Evolutionary conservation across 2,888 invertebrate species (phyloP), one percentile per base, ranked within the genome.

Genomic region (Tipula helvola): DNA sequence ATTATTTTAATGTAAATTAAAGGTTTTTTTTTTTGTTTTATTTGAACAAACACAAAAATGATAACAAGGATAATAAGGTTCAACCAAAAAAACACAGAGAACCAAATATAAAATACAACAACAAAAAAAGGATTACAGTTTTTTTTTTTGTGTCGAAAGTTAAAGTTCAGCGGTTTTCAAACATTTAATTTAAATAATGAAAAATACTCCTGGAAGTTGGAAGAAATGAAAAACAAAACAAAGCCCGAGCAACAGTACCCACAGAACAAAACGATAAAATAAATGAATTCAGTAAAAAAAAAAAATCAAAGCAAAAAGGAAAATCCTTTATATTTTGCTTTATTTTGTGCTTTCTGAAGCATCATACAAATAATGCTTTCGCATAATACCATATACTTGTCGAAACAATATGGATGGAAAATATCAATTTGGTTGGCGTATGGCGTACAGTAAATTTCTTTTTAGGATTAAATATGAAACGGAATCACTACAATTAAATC

Each of bases 131-230:
- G 71, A 71, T 71, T 71, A 71, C 28, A 28, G 28, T 28, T 28
- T 71, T 28, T 71, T 71, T 71, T 71, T 71, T n/a, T n/a, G n/a
- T 71, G 71, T 28, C 71, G 28, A 71, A 71, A 71, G 71, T 71
- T 71, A 71, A 71, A 71, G 71, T 71, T 71, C 71, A 71, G 71
- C 28, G 71, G 71, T 71, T 71, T 71, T 71, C 12, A 18, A 71
- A 71, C 71, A 71, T 71, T 71, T 71, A 71, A 71, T 71, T 71
- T 71, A 71, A 71, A 71, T 71, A 71, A 71, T 71, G 71, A 71
- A 71, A 71, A 71, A 71, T 71, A 71, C 71, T 71, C 71, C 12
- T 71, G 71, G 4, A 71, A 71, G 71, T 3, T 71, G 71, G 1
- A 71, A 71, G 71, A 71, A 71, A 71, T 28, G 71, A 28, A 71